Conservation (phyloP, 2,888 invertebrate genomes). For the Hybos culiciformis region DNA sequence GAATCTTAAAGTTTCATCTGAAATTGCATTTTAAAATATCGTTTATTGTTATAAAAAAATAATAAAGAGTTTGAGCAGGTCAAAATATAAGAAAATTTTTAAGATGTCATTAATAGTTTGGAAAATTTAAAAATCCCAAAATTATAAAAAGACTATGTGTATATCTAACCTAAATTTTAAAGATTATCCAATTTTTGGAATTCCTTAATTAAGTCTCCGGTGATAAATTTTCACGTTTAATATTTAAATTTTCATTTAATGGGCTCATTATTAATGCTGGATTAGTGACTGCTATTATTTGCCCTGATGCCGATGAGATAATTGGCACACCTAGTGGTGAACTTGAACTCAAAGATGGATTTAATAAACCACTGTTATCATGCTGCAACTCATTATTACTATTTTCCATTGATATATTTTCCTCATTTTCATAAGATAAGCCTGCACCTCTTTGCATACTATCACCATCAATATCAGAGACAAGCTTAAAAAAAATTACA, state of each 20-base stretch:
- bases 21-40: too few relatives aligned
- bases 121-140: too few relatives aligned
- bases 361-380: slow-evolving; percentile 2
- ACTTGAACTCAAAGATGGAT: slow-evolving; percentile 10
- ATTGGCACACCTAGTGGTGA: slow-evolving; percentile 46
- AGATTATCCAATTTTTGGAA: too few relatives aligned
- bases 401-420: slow-evolving; percentile 7
- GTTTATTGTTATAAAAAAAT: too few relatives aligned
- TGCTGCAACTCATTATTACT: slow-evolving; percentile 14
- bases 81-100: too few relatives aligned
- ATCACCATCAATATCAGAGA: slow-evolving; percentile 9
- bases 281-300: slow-evolving; percentile 80
- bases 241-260: slow-evolving; percentile 26
- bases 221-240: slow-evolving; percentile 31
- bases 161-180: too few relatives aligned
- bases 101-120: too few relatives aligned
- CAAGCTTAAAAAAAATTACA: slow-evolving; percentile 7
- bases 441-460: slow-evolving; percentile 1
- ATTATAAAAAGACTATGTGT: too few relatives aligned
- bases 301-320: slow-evolving; percentile 71
- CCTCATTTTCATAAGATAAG: slow-evolving; percentile 2
- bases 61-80: too few relatives aligned
- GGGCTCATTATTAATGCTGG: slow-evolving; percentile 60
- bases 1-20: too few relatives aligned
- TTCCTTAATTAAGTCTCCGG: too few relatives aligned